These are phyloP conservation scores for Rapana venosa DNA, from an alignment of 2,888 invertebrate genomes.

Conservation along the genomic window DNA sequence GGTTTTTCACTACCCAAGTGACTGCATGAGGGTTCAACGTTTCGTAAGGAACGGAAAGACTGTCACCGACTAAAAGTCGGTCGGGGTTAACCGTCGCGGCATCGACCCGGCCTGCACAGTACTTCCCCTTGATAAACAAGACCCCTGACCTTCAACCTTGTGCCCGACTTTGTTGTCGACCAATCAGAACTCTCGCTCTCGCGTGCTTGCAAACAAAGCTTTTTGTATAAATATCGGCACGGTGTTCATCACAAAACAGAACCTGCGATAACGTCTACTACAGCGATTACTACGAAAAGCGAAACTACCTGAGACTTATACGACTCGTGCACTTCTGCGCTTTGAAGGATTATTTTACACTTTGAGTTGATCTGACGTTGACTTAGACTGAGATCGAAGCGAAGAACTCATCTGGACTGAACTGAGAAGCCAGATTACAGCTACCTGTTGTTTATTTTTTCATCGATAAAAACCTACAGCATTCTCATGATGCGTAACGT, in stretches of 20 bases:
- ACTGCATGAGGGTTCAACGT: neutral
- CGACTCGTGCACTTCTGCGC: neutral
- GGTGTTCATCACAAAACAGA: neutral
- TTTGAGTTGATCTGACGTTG: too few relatives aligned
- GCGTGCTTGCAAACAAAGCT: neutral
- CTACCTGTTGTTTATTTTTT: neutral
- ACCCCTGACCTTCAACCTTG: slow-evolving; percentile 6
- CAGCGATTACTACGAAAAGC: neutral
- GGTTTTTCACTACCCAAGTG: neutral
- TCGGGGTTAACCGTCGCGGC: neutral
- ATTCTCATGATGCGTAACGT: slow-evolving; percentile 41
- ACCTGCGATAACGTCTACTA: slow-evolving; percentile 21
- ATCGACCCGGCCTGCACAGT: neutral
- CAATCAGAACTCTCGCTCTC: slow-evolving; percentile 41
- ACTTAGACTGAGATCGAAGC: too few relatives aligned
- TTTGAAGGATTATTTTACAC: too few relatives aligned
- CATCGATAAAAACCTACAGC: neutral
- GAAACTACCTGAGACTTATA: neutral
- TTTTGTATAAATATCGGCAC: slow-evolving; percentile 38
- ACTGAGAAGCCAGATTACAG: too few relatives aligned
- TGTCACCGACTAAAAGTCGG: slow-evolving; percentile 24
- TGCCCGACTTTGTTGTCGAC: slow-evolving; percentile 46
- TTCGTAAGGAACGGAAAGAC: neutral
- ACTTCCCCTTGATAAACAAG: neutral
- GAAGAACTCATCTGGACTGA: too few relatives aligned